Evolutionary conservation across 2,113 vertebrate genomes (phyloP), one percentile per base, ranked within the genome.

Genomic region (Balaenoptera acutorostrata): DNA sequence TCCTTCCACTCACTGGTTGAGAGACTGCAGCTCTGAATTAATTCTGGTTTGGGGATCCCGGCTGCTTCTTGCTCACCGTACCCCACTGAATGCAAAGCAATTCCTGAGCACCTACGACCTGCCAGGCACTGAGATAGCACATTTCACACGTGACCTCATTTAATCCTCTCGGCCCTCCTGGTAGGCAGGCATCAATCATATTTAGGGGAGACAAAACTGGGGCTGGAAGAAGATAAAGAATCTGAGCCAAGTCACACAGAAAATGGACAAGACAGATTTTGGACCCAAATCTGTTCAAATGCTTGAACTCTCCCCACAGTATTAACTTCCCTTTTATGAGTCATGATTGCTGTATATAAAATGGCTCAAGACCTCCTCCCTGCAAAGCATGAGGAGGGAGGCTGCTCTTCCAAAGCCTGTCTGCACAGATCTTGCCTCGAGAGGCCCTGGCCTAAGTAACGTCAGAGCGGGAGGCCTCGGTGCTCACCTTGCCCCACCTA

Each of bases 241-340:
- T 87, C 72, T 96, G 69, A 72, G 5, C 39, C 21, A 46, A 89
- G 55, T 59, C 44, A 69, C 64, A 69, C 2, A 33, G 72, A 88
- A 86, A 87, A 92, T 27, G 13, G 39, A 64, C 71, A 55, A 94
- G 33, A 84, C 44, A n/a, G 36, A 86, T 63, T 94, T 74, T 74
- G 49, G 44, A 80, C 17, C 20, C 39, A 87, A 31, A 44, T 83
- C 36, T 39, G 15, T 77, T 57, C n/a, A 91, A 83, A 90, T 21
- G 21, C 57, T 77, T 88, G 29, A 82, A 49, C 13, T 90, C 27
- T 82, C 57, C 39, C 31, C n/a, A 55, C 4, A 84, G 44, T 66
- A 49, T 25, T 44, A 83, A 88, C 29, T 14, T 20, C 21, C 46
- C 10, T 88, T 84, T 61, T 8, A 64, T 1, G 29, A 33, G 46